Evolutionary conservation across 64 coral and sea anemone species (phyloP).

Genomic region (Porites australiensis): DNA sequence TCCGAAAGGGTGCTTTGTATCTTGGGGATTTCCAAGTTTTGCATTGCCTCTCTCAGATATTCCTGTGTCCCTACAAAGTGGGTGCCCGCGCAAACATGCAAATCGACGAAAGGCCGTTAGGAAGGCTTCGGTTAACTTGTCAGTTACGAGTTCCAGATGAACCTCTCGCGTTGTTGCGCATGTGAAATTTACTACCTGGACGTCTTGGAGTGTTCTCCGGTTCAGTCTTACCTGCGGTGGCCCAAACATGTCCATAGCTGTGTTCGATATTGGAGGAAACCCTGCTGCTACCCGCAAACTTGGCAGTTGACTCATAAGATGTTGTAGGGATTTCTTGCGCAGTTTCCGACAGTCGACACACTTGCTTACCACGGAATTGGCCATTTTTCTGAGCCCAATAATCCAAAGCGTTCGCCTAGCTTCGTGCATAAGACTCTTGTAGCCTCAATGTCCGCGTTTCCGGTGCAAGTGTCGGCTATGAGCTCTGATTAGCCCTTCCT

Average conservation of each 20-base stretch:
- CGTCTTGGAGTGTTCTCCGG: constrained; percentile 69
- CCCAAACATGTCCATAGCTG: constrained; percentile 54
- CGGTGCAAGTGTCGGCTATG: constrained; percentile 18
- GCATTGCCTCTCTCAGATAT: constrained; percentile 54
- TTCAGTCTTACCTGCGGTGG: constrained; percentile 54
- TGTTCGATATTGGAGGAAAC: background rate
- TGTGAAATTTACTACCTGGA: constrained; percentile 65
- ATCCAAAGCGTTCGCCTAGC: constrained; percentile 64
- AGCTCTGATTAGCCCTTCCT: background rate
- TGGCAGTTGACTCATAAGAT: constrained; percentile 48
- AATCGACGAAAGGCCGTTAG: constrained; percentile 63
- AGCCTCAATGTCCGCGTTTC: constrained; percentile 49
- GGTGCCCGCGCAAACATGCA: constrained; percentile 32
- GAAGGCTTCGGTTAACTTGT: constrained; percentile 47
- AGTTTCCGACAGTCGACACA: constrained; percentile 45
- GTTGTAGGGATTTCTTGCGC: constrained; percentile 7
- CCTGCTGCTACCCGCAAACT: constrained; percentile 12
- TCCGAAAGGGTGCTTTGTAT: constrained; percentile 45
- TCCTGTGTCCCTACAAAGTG: constrained; percentile 60
- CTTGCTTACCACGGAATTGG: background rate
- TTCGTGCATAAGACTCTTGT: constrained; percentile 64
- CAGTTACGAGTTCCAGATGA: constrained; percentile 33
- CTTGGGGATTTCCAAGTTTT: constrained; percentile 41
- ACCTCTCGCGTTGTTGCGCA: constrained; percentile 50
- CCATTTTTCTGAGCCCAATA: background rate